Evolutionary conservation across 1,140 invertebrate species (phyloP).

Genomic region (Drosophila albomicans): DNA sequence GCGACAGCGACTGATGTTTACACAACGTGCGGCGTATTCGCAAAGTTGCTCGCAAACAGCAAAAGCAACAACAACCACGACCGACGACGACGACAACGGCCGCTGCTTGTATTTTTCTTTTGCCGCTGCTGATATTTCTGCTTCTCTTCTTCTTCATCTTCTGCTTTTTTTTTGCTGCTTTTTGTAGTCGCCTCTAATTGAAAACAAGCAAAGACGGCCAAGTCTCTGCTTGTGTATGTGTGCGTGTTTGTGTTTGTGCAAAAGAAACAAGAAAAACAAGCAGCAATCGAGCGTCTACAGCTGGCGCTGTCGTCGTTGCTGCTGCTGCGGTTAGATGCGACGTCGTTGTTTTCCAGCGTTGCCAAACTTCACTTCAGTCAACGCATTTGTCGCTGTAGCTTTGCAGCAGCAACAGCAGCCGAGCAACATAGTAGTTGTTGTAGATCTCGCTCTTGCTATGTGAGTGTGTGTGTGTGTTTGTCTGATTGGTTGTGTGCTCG

Average conservation of each 20-base stretch:
- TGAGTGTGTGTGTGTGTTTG: slow-evolving; percentile 29
- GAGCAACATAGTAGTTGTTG: slow-evolving; percentile 16
- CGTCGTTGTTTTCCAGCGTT: slow-evolving; percentile 59
- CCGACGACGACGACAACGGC: slow-evolving; percentile 46
- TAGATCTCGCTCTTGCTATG: slow-evolving; percentile 10
- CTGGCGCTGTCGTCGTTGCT: slow-evolving; percentile 59
- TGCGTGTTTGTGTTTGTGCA: slow-evolving; percentile 43
- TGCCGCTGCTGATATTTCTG: slow-evolving; percentile 43
- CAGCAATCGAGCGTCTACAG: slow-evolving; percentile 65
- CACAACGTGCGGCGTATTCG: slow-evolving; percentile 77
- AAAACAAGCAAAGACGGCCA: slow-evolving; percentile 74
- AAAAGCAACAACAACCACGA: slow-evolving; percentile 46
- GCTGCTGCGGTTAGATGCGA: slow-evolving; percentile 45
- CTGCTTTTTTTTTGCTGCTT: slow-evolving; percentile 22
- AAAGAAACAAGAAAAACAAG: slow-evolving; percentile 72
- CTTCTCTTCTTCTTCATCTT: background rate
- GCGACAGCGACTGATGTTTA: slow-evolving; percentile 67
- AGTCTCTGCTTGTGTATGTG: slow-evolving; percentile 28
- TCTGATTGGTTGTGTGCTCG: slow-evolving; percentile 27
- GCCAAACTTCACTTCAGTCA: slow-evolving; percentile 71
- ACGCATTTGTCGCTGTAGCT: slow-evolving; percentile 56
- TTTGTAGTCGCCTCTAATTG: slow-evolving; percentile 71
- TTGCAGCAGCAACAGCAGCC: slow-evolving; percentile 38
- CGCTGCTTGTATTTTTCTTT: slow-evolving; percentile 60
- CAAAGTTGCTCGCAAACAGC: slow-evolving; percentile 61